These are phyloP conservation scores for Drosophila nr. fundita DNA, from an alignment of 2,888 invertebrate species.

Conservation along the genomic window DNA sequence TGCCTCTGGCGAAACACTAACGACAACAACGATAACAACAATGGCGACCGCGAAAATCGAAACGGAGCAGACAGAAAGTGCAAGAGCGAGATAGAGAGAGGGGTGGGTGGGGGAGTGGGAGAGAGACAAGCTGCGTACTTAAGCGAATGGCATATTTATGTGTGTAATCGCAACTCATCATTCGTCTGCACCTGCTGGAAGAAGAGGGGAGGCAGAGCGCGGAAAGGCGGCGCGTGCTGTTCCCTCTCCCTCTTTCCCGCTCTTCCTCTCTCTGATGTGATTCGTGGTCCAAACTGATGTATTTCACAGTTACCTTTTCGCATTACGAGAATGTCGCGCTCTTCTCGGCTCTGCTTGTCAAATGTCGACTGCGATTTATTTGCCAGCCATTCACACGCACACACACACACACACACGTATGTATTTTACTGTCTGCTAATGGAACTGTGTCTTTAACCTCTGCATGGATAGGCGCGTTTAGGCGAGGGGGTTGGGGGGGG, in stretches of 20 bases:
- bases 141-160: slow-evolving; percentile 80
- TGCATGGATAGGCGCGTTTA: neutral
- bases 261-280: neutral
- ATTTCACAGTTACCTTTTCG: slow-evolving; percentile 76
- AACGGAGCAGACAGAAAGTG: slow-evolving; percentile 27
- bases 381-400: slow-evolving; percentile 69
- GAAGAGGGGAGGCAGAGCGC: neutral
- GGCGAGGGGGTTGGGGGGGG: neutral
- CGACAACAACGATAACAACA: slow-evolving; percentile 13
- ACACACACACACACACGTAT: neutral
- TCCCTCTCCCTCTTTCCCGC: neutral
- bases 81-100: neutral
- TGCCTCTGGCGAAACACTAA: slow-evolving; percentile 44
- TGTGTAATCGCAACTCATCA: slow-evolving; percentile 81
- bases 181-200: slow-evolving; percentile 20
- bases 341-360: slow-evolving; percentile 51
- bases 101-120: neutral
- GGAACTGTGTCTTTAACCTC: slow-evolving; percentile 39
- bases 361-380: slow-evolving; percentile 75
- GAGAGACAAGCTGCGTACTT: slow-evolving; percentile 57
- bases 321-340: slow-evolving; percentile 62
- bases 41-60: slow-evolving; percentile 71
- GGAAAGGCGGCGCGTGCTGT: neutral
- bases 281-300: slow-evolving; percentile 64
- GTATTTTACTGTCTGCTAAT: slow-evolving; percentile 74